Conservation (phyloP, 2,888 invertebrate genomes). For the Myopa testacea region DNA sequence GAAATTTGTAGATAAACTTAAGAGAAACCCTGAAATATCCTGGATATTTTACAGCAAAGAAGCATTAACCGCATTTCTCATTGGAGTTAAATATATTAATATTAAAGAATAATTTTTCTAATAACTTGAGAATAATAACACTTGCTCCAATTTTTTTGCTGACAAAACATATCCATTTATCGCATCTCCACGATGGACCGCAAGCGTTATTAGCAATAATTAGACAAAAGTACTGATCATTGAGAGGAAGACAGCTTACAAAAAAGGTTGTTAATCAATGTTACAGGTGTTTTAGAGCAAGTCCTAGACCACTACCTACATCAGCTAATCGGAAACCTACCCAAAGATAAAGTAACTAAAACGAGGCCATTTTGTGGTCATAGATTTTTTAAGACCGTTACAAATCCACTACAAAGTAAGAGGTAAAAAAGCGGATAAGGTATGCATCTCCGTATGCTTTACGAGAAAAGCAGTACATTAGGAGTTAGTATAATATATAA, state of each 20-base stretch:
- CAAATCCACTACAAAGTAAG: slow-evolving; percentile 7
- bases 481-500: background rate
- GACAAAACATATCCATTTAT: slow-evolving; percentile 8
- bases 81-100: background rate
- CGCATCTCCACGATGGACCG: background rate
- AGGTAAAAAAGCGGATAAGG: background rate
- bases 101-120: background rate
- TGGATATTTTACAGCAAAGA: background rate
- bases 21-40: background rate
- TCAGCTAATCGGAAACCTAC: slow-evolving; percentile 3
- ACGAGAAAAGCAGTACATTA: background rate
- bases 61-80: background rate
- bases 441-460: background rate
- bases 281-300: slow-evolving; percentile 32
- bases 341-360: background rate
- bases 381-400: slow-evolving; percentile 10
- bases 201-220: slow-evolving; percentile 30
- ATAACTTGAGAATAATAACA: background rate
- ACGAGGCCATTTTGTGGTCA: background rate
- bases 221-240: slow-evolving; percentile 37
- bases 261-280: slow-evolving; percentile 29
- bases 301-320: slow-evolving; percentile 7
- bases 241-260: slow-evolving; percentile 28
- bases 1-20: background rate
- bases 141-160: background rate